Conservation (phyloP, 2,888 invertebrate genomes). For the Julus scanicus region DNA sequence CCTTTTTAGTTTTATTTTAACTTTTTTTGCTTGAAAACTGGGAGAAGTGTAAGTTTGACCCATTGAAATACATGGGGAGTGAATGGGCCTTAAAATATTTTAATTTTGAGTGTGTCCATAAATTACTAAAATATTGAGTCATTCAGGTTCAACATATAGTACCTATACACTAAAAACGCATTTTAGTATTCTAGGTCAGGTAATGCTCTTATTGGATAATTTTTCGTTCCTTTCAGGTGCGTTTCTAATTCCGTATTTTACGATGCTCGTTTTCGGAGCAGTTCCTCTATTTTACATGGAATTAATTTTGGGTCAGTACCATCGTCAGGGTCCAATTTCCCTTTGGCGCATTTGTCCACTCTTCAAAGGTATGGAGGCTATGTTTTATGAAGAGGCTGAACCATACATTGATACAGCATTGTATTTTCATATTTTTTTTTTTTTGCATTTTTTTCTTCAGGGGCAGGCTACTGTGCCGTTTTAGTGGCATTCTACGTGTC, state of each 20-base stretch:
- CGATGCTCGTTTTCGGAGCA: conserved; percentile 81
- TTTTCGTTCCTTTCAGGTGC: conserved; percentile 69
- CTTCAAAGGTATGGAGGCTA: conserved; percentile 75
- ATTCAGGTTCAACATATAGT: too few species aligned
- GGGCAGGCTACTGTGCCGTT: conserved; percentile 82
- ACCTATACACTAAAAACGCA: too few species aligned
- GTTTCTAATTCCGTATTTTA: conserved; percentile 79
- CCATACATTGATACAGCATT: background rate
- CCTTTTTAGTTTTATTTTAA: too few species aligned
- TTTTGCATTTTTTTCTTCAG: conserved; percentile 66
- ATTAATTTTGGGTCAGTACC: conserved; percentile 80
- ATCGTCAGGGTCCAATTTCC: conserved; percentile 80
- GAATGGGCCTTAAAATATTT: too few species aligned
- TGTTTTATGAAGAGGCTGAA: background rate
- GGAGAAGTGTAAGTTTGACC: too few species aligned
- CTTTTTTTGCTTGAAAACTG: too few species aligned
- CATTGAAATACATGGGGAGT: too few species aligned
- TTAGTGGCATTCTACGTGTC: conserved; percentile 82
- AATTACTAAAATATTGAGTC: too few species aligned
- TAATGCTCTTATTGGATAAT: background rate
- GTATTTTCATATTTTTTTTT: background rate
- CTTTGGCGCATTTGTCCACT: conserved; percentile 86
- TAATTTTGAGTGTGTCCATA: too few species aligned
- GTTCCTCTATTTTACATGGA: conserved; percentile 84
- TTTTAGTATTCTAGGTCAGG: too few species aligned